Evolutionary conservation across 2,888 invertebrate species (phyloP).

Genomic region (Tenthredo scrophulariae): DNA sequence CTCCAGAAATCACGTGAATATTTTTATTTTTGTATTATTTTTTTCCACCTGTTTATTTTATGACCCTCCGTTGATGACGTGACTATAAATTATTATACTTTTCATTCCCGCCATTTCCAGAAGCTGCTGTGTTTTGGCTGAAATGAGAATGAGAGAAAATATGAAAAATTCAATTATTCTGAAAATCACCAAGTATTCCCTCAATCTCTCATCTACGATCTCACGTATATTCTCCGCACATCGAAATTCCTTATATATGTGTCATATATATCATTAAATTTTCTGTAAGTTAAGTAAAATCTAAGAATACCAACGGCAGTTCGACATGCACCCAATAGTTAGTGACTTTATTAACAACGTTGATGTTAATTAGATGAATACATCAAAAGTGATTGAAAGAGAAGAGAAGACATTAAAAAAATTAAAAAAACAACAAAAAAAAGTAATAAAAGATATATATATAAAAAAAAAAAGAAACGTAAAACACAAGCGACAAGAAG

Average conservation of each 20-base stretch:
- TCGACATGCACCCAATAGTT: slow-evolving; percentile 39
- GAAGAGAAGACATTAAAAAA: too few species aligned
- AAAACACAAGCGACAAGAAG: neutral
- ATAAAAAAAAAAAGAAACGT: neutral
- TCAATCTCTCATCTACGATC: neutral
- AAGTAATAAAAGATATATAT: too few species aligned
- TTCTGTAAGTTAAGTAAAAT: slow-evolving; percentile 9
- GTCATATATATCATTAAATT: neutral
- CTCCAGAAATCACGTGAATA: slow-evolving; percentile 9
- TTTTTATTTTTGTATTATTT: slow-evolving; percentile 56
- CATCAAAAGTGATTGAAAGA: neutral
- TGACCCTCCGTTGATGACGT: slow-evolving; percentile 55
- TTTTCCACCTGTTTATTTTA: slow-evolving; percentile 55
- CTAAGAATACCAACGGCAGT: slow-evolving; percentile 58
- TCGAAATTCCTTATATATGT: neutral
- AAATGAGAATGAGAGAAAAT: slow-evolving; percentile 54
- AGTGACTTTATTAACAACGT: neutral
- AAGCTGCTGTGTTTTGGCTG: slow-evolving; percentile 73
- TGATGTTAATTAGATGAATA: neutral
- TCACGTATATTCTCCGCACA: neutral
- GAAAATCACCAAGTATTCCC: neutral
- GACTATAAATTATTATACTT: neutral
- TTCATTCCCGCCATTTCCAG: slow-evolving; percentile 73
- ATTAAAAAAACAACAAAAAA: neutral
- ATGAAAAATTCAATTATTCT: neutral